These are phyloP conservation scores for Microplitis deprimator DNA, from an alignment of 2,888 invertebrate genomes.

Conservation along the genomic window DNA sequence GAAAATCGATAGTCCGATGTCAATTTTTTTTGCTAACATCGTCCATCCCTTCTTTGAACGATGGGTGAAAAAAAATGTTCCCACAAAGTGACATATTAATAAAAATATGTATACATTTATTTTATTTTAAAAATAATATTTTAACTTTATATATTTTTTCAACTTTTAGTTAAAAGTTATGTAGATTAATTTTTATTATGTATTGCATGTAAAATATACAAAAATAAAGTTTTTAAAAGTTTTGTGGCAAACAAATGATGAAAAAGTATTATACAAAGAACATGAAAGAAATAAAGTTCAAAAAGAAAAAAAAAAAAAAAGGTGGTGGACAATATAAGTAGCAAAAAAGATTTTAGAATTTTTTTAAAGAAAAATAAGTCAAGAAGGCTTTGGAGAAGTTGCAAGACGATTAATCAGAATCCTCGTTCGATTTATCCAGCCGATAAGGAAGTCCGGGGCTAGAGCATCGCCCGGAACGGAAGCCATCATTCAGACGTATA, in stretches of 20 bases:
- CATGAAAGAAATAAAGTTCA: not conserved
- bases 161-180: not conserved
- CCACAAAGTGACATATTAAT: no score
- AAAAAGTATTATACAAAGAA: not conserved
- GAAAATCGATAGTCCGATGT: no score
- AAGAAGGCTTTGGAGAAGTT: conserved; percentile 21
- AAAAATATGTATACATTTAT: not conserved
- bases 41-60: no score
- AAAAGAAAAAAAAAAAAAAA: not conserved
- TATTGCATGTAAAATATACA: not conserved
- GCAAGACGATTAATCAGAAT: conserved; percentile 51
- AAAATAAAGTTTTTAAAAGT: not conserved
- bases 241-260: not conserved
- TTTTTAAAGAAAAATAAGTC: not conserved
- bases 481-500: conserved; percentile 51
- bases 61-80: no score
- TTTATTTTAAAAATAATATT: not conserved
- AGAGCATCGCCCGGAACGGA: conserved; percentile 45
- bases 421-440: conserved; percentile 52
- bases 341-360: conserved; percentile 8
- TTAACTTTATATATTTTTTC: not conserved
- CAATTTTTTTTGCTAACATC: no score
- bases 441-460: conserved; percentile 47
- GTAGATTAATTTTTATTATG: not conserved
- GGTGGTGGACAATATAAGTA: not conserved